Evolutionary conservation across 2,113 vertebrate species (phyloP), one percentile per base, ranked within the genome.

Genomic region (Calypte anna): DNA sequence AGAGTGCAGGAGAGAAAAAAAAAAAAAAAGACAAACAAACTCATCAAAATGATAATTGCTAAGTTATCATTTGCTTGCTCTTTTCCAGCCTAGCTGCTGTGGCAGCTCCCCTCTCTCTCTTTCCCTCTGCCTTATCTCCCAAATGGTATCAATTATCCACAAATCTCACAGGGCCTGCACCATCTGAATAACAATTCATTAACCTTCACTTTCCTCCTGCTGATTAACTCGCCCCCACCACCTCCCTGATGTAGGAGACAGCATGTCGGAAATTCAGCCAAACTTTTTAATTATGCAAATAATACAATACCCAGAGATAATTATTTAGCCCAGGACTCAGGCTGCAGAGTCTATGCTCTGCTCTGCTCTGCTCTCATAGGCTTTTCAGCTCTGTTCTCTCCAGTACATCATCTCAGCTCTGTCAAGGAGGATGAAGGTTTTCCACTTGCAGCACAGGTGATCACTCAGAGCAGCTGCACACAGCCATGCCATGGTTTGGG

Each of bases 91-190:
- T 83, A 92, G 91, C 91, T 89, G 78, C 90, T 84, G 75, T 27
- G 3, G 88, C 82, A 81, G 80, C 78, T 97, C 87, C 79, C 91
- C 89, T 93, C 84, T 96, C 6, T 40, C 75, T 94, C 91, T 86
- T 96, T 96, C 90, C 84, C 69, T 94, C 88, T 8, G 86, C 91
- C 59, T 86, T 44, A 95, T 88, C 67, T 98, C 96, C 93, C 96
- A 97, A 97, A 97, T 97, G 97, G 93, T 96, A 95, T 96, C 97
- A 98, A 97, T 98, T 98, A 98, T 97, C 96, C 92, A 93, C 96
- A 96, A 97, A 74, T 88, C 82, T 97, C 97, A 53, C 81, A 95
- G 95, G 97, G 84, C 88, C 93, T 96, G 95, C 93, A 94, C 97
- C 96, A 94, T 96, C 96, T 91, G 96, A 97, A 97, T 97, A 97